Evolutionary conservation across 2,113 vertebrate genomes (phyloP), one percentile per base, ranked within the genome.

Genomic region (Entomyzon cyanotis): DNA sequence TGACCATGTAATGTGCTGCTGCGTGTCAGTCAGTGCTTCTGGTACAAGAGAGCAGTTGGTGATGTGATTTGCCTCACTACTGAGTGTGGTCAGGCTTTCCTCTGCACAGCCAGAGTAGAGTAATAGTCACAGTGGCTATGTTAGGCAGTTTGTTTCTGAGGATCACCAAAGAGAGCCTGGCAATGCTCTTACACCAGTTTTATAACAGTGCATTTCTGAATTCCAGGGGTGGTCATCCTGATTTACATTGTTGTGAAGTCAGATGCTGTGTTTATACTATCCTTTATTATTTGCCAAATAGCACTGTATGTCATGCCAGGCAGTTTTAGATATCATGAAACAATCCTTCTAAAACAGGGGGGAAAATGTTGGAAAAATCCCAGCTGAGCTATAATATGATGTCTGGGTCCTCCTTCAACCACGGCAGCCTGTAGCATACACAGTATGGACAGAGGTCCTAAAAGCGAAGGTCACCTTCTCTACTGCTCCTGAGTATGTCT

Each of bases 61-160:
- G 70, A 64, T 28, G 47, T 50, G 78, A 67, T 75, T 90, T 85
- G 64, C 42, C 69, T 90, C 33, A 0, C 56, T 35, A 2, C 33
- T 0, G 0, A 58, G 37, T 4, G 1, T 1, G 1, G 44, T 22
- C 70, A 41, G 65, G 53, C 27, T 83, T 44, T 80, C 47, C 30
- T 47, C 82, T 49, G 49, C 63, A 7, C 37, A 64, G 78, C 39
- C 3, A 0, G 27, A 3, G 41, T 35, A 73, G 21, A 67, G 47
- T 17, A 63, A 64, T 14, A 50, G 60, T 14, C 39, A 11, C 30
- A 44, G 70, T 22, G 63, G 58, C 56, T 71, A 37, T 4, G 0
- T n/a, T 24, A n/a, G 52, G 62, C 30, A 27, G 18, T 28, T 79
- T 76, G 58, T 19, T 85, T 64, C 62, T 14, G 13, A n/a, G 25